A percentile compares a stretch with the other conserved stretches of the same genome.
These are phyloP conservation scores for Ametastegia equiseti DNA, from an alignment of 2,888 invertebrate species.

Conservation along the genomic window DNA sequence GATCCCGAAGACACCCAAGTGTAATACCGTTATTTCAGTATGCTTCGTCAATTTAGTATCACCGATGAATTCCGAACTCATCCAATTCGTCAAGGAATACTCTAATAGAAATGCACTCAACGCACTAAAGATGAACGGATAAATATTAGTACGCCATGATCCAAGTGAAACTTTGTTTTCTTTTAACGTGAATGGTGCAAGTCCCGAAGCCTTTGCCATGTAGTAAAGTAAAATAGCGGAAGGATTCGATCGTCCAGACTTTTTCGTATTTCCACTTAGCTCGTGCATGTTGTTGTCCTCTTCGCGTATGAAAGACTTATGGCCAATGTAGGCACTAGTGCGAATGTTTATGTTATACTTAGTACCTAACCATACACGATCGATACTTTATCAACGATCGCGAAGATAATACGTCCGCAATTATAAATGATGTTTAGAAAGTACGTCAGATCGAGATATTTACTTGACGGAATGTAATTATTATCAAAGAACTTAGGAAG, in stretches of 20 bases:
- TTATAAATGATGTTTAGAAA: no score
- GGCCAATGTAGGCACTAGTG: background rate
- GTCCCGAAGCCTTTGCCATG: background rate
- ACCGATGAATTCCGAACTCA: background rate
- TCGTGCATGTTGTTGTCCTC: background rate
- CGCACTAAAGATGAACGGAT: background rate
- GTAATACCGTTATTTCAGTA: background rate
- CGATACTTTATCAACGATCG: background rate
- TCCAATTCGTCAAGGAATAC: background rate
- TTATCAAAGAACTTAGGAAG: no score
- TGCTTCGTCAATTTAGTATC: background rate
- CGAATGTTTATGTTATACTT: background rate
- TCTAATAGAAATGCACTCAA: no score
- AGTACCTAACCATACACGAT: background rate
- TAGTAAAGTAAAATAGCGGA: background rate
- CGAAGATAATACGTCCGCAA: background rate
- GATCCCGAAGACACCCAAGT: background rate
- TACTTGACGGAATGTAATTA: no score
- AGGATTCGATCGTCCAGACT: background rate
- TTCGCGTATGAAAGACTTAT: background rate
- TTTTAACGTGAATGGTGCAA: slow-evolving; percentile 12
- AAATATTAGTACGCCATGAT: background rate
- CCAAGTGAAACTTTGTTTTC: background rate
- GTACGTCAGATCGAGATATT: background rate
- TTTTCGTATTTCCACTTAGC: background rate